Conservation (phyloP, 2,797 vertebrate species). For the Bradypus variegatus region DNA sequence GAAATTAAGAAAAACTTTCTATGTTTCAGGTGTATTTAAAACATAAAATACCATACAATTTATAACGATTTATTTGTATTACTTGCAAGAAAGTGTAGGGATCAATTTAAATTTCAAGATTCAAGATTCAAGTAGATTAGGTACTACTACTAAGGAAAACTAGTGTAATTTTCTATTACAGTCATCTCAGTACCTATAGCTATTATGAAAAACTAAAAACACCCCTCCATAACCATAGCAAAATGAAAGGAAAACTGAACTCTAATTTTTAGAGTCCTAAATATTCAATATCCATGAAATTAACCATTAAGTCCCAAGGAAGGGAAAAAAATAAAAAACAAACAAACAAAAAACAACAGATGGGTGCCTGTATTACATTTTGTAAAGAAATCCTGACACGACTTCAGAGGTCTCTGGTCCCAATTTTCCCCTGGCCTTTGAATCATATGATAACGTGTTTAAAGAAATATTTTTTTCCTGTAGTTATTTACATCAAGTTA, state of each 20-base stretch:
- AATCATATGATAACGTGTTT: not conserved
- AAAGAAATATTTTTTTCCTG: not conserved
- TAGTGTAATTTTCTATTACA: not conserved
- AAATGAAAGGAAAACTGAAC: slow-evolving; percentile 27
- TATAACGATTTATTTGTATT: not conserved
- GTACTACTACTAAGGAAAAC: not conserved
- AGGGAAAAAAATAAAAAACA: not conserved
- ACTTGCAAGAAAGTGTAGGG: not conserved
- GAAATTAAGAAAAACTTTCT: slow-evolving; percentile 14
- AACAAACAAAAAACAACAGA: not conserved
- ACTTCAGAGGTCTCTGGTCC: not conserved
- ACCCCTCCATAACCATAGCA: not conserved
- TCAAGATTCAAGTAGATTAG: not conserved
- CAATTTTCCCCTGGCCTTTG: not conserved
- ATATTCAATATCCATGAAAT: not conserved
- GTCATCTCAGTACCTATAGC: not conserved
- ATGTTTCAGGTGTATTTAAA: not conserved
- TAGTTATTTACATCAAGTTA: not conserved
- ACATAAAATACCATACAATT: not conserved
- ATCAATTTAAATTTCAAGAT: slow-evolving; percentile 26
- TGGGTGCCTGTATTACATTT: not conserved
- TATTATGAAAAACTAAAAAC: slow-evolving; percentile 27
- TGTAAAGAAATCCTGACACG: not conserved
- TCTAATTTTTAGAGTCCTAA: not conserved
- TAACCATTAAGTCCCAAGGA: slow-evolving; percentile 26